A percentile compares a stretch with the other conserved stretches of the same genome.
Evolutionary conservation across 2,888 invertebrate genomes (phyloP).

Genomic region (Augiades crinisus): DNA sequence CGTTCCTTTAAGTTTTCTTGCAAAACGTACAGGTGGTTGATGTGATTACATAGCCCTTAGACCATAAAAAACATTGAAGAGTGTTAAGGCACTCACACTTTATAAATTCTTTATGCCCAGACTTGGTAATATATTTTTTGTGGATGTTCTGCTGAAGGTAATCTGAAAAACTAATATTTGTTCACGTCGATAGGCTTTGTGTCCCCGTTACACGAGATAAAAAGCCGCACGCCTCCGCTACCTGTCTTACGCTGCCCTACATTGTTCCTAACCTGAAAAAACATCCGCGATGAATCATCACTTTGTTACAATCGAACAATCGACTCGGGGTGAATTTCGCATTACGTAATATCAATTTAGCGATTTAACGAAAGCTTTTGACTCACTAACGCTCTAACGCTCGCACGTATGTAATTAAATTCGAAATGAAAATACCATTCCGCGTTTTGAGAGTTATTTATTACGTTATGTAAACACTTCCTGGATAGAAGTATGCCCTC

Average conservation of each 20-base stretch:
- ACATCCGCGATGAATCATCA: conserved; percentile 54
- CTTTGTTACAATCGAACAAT: conserved; percentile 30
- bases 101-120: no score
- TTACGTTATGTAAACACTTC: conserved; percentile 23
- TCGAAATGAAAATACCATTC: conserved; percentile 7
- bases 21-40: no score
- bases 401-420: conserved; percentile 12
- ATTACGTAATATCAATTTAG: conserved; percentile 38
- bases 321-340: conserved; percentile 15
- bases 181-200: conserved; percentile 29
- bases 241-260: conserved; percentile 51
- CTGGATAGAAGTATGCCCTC: conserved; percentile 6
- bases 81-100: no score
- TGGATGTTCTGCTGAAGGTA: background rate
- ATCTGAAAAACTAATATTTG: conserved; percentile 22
- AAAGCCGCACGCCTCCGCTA: conserved; percentile 34
- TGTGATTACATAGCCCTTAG: no score
- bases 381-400: conserved; percentile 17
- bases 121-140: background rate
- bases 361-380: conserved; percentile 25
- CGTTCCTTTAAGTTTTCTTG: background rate
- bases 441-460: background rate
- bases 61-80: background rate
- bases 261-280: conserved; percentile 56
- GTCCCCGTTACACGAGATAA: conserved; percentile 48